Percentiles rank a stretch among this genome's conserved stretches.
phyloP scores from a whole-genome alignment of 2,113 vertebrate species.

The Sardina pilchardus region DNA sequence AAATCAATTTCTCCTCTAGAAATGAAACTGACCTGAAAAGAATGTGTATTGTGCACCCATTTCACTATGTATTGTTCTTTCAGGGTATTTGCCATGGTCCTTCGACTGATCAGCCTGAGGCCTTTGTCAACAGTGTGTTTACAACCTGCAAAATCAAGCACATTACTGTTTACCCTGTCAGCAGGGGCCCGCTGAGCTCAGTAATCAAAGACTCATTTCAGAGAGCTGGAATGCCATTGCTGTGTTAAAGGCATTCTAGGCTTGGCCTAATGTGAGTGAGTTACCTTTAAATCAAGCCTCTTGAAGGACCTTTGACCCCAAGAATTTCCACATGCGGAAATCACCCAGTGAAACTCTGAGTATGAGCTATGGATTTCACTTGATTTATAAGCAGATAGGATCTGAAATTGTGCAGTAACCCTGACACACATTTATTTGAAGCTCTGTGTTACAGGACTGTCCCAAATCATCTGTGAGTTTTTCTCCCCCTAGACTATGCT shows the following conservation, averaged over 20 bases:
- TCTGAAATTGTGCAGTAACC: not conserved
- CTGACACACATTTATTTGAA: not conserved
- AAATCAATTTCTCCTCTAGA: not conserved
- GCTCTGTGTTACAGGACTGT: not conserved
- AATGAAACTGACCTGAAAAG: not conserved
- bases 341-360: not conserved
- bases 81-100: not conserved
- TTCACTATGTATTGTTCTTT: not conserved
- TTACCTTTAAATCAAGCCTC: slow-evolving; percentile 42
- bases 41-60: not conserved
- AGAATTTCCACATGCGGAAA: not conserved
- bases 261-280: slow-evolving; percentile 36
- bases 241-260: slow-evolving; percentile 31
- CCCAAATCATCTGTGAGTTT: not conserved
- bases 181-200: slow-evolving; percentile 51
- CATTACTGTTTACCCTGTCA: slow-evolving; percentile 63
- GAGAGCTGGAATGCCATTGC: slow-evolving; percentile 57
- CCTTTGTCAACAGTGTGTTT: slow-evolving; percentile 69
- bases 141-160: slow-evolving; percentile 63
- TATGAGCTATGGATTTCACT: not conserved
- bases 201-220: slow-evolving; percentile 66
- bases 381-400: not conserved
- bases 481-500: not conserved
- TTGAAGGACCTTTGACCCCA: slow-evolving; percentile 1
- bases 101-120: slow-evolving; percentile 53